Evolutionary conservation across 2,797 vertebrate genomes (phyloP).

Genomic region (Brachyalestes nurse): DNA sequence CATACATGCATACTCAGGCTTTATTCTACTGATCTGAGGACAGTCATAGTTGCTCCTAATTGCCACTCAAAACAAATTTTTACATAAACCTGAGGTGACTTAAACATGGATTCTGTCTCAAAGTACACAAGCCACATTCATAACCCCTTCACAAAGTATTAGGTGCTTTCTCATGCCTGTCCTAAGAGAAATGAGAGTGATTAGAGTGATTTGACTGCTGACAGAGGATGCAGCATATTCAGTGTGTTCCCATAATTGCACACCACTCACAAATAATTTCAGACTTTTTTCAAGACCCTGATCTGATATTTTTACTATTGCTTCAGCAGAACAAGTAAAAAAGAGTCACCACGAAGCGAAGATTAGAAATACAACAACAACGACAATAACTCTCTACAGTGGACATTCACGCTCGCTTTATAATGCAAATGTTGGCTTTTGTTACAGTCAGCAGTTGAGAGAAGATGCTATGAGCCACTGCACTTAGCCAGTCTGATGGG

Average conservation of each 20-base stretch:
- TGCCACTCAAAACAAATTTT: slow-evolving; percentile 48
- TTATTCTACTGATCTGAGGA: slow-evolving; percentile 37
- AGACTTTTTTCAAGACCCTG: slow-evolving; percentile 3
- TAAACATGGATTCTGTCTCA: slow-evolving; percentile 34
- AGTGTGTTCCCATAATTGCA: not conserved
- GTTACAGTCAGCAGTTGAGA: slow-evolving; percentile 25
- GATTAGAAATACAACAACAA: slow-evolving; percentile 5
- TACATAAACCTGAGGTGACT: slow-evolving; percentile 29
- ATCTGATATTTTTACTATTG: not conserved
- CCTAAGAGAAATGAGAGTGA: slow-evolving; percentile 35
- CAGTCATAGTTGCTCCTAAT: slow-evolving; percentile 38
- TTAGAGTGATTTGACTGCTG: slow-evolving; percentile 4
- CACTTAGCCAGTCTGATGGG: not conserved
- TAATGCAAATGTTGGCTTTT: slow-evolving; percentile 40
- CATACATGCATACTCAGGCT: slow-evolving; percentile 42
- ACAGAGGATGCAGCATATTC: slow-evolving; percentile 28
- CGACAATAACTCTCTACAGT: slow-evolving; percentile 9
- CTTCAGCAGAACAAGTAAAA: slow-evolving; percentile 11
- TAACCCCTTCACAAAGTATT: slow-evolving; percentile 35
- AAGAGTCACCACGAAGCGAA: not conserved
- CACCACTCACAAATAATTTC: slow-evolving; percentile 31
- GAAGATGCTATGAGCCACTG: slow-evolving; percentile 22
- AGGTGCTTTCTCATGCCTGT: slow-evolving; percentile 27
- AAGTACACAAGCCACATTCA: not conserved
- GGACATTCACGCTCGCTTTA: slow-evolving; percentile 28